Percentiles rank a stretch among this genome's conserved stretches.
These are phyloP conservation scores for Stenichneumon culpator DNA, from an alignment of 2,888 invertebrate species.

Conservation along the genomic window DNA sequence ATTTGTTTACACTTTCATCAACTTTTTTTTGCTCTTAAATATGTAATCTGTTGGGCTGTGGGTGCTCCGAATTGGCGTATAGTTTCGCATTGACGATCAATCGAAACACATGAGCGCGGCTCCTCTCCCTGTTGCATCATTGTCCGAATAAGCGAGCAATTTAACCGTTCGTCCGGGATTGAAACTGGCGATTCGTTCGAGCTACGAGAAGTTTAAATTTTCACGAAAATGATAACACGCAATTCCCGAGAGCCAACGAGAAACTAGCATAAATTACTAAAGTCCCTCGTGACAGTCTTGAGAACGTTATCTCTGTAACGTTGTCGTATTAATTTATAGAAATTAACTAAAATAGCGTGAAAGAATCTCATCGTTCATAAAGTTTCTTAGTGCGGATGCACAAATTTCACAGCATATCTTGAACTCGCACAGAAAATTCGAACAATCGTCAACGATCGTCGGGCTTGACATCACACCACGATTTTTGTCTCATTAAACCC, in stretches of 20 bases:
- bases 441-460: background rate
- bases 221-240: background rate
- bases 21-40: background rate
- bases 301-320: background rate
- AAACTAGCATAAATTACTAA: conserved; percentile 1
- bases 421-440: background rate
- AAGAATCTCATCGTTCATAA: background rate
- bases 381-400: background rate
- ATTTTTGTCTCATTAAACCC: background rate
- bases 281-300: background rate
- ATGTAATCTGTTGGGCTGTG: background rate
- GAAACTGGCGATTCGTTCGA: background rate
- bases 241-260: background rate
- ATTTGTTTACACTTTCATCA: conserved; percentile 8
- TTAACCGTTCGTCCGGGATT: background rate
- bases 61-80: background rate
- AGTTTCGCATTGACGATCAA: conserved; percentile 33
- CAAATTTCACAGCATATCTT: background rate
- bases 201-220: background rate
- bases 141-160: background rate
- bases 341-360: background rate
- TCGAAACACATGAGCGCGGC: conserved; percentile 23
- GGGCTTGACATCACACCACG: too few species aligned
- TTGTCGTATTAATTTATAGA: background rate
- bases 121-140: conserved; percentile 51